Evolutionary conservation across 2,888 invertebrate genomes (phyloP).

Genomic region (Eucera pruinosa): DNA sequence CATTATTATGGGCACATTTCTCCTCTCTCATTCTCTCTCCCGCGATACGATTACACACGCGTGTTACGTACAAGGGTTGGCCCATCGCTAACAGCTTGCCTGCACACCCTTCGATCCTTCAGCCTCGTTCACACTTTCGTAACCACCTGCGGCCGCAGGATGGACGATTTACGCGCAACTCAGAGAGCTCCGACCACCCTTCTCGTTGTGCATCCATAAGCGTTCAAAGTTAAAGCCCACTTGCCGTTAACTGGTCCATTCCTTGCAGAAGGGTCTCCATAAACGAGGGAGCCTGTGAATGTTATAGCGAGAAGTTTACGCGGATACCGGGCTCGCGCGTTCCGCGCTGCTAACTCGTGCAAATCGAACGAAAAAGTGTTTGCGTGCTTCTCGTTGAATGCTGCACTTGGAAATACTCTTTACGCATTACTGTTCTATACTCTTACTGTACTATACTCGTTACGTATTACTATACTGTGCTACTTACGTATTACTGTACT

Average conservation of each 20-base stretch:
- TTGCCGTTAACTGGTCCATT: slow-evolving; percentile 64
- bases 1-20: too few species aligned
- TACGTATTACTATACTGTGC: too few species aligned
- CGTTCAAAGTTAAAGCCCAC: slow-evolving; percentile 67
- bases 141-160: slow-evolving; percentile 43
- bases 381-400: too few species aligned
- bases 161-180: slow-evolving; percentile 31
- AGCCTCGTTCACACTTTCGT: slow-evolving; percentile 28
- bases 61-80: neutral
- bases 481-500: too few species aligned
- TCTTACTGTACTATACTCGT: too few species aligned
- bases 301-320: slow-evolving; percentile 33
- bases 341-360: slow-evolving; percentile 24
- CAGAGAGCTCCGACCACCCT: slow-evolving; percentile 12
- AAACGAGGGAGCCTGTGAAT: slow-evolving; percentile 61
- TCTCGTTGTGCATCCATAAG: slow-evolving; percentile 45
- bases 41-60: too few species aligned
- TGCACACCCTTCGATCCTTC: slow-evolving; percentile 2
- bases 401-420: too few species aligned
- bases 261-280: slow-evolving; percentile 50
- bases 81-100: slow-evolving; percentile 3
- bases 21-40: too few species aligned
- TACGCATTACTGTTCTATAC: too few species aligned
- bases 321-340: slow-evolving; percentile 17
- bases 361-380: too few species aligned